Conservation (phyloP, 2,888 invertebrate genomes). For the Drosophila anomalata region DNA sequence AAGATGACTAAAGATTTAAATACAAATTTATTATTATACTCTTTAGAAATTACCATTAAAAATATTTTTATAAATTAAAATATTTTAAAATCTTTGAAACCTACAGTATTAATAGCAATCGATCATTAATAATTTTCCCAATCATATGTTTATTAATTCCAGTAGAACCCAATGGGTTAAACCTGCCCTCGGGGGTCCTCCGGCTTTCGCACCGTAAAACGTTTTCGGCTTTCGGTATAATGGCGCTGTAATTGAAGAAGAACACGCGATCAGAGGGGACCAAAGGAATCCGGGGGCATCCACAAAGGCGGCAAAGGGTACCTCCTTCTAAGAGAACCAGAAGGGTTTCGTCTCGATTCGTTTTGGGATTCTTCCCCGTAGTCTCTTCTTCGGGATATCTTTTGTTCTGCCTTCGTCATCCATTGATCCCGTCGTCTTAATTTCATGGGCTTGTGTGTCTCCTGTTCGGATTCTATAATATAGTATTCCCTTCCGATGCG, state of each 20-base stretch:
- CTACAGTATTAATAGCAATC: neutral
- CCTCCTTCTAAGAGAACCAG: constrained; percentile 34
- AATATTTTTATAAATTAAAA: too few relatives aligned
- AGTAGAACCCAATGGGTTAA: constrained; percentile 8
- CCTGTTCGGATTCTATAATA: neutral
- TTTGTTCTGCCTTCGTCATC: constrained; percentile 58
- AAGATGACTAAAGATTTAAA: too few relatives aligned
- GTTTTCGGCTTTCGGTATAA: constrained; percentile 74
- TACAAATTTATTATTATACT: too few relatives aligned
- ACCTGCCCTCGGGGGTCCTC: constrained; percentile 30
- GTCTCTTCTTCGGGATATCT: constrained; percentile 6
- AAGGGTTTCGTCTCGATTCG: constrained; percentile 54
- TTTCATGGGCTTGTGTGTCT: constrained; percentile 67
- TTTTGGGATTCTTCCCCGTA: constrained; percentile 18
- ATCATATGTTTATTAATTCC: neutral
- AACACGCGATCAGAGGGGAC: constrained; percentile 73
- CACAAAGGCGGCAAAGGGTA: constrained; percentile 30
- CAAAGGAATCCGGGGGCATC: constrained; percentile 11
- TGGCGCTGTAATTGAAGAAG: constrained; percentile 78
- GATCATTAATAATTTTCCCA: neutral
- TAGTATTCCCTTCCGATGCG: constrained; percentile 48
- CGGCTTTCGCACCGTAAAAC: constrained; percentile 65
- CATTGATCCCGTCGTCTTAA: constrained; percentile 77
- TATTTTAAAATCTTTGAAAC: too few relatives aligned
- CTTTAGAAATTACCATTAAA: too few relatives aligned